A percentile compares a stretch with the other conserved stretches of the same genome.
These are phyloP conservation scores for Lepus americanus DNA, from an alignment of 2,113 vertebrate species.

Conservation along the genomic window DNA sequence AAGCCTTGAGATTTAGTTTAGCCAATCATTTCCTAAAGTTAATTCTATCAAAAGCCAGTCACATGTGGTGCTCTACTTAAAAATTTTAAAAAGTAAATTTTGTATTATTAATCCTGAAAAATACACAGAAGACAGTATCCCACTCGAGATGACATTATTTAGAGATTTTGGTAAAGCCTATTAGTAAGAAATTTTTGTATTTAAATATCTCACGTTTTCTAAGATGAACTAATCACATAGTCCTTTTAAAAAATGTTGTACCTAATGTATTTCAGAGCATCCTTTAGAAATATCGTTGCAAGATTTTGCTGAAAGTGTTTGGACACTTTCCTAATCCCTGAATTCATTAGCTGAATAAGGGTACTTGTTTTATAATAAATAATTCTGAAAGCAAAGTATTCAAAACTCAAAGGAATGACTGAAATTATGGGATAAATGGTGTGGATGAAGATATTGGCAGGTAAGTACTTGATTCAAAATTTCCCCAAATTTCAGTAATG, in stretches of 20 bases:
- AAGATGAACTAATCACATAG: constrained; percentile 1
- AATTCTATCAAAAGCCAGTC: neutral
- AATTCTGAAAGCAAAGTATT: constrained; percentile 34
- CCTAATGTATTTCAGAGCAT: neutral
- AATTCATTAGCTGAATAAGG: neutral
- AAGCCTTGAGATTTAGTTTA: neutral
- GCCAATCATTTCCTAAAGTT: neutral
- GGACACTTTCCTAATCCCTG: neutral
- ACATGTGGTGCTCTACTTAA: neutral
- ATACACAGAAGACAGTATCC: neutral
- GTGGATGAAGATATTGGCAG: neutral
- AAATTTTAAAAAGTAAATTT: neutral
- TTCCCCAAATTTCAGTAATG: neutral
- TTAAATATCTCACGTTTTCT: neutral
- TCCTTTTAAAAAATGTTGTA: neutral
- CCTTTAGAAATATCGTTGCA: neutral
- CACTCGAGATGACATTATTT: neutral
- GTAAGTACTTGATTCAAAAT: neutral
- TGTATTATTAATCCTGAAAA: neutral
- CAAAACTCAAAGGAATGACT: neutral
- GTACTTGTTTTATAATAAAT: neutral
- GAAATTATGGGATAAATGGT: neutral
- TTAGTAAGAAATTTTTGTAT: neutral
- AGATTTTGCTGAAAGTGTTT: neutral
- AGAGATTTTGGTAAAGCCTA: neutral